Conservation (phyloP, 2,113 vertebrate genomes). For the Hydrolagus affinis region DNA sequence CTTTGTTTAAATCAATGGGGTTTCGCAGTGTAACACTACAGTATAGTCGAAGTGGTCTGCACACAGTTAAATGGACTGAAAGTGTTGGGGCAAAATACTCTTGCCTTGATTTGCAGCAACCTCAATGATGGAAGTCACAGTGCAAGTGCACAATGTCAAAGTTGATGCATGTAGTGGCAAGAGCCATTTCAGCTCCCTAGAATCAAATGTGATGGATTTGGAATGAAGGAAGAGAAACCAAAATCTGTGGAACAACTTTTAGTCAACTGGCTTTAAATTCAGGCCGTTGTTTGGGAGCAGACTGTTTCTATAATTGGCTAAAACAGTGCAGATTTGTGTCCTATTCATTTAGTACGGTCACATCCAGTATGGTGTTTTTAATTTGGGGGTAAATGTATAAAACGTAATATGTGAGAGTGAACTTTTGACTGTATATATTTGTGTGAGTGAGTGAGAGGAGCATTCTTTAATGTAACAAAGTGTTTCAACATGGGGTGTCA, state of each 20-base stretch:
- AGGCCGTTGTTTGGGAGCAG: background rate
- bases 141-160: too few species aligned
- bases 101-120: too few species aligned
- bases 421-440: slow-evolving; percentile 39
- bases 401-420: background rate
- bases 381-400: background rate
- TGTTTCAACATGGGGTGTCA: slow-evolving; percentile 39
- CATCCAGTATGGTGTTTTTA: slow-evolving; percentile 25
- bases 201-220: background rate
- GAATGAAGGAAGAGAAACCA: background rate
- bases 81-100: too few species aligned
- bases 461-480: slow-evolving; percentile 12
- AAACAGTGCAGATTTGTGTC: slow-evolving; percentile 16
- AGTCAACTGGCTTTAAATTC: background rate
- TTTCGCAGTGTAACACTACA: slow-evolving; percentile 62
- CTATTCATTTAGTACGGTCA: slow-evolving; percentile 4
- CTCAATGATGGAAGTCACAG: too few species aligned
- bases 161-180: too few species aligned
- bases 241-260: background rate
- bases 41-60: slow-evolving; percentile 48
- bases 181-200: too few species aligned
- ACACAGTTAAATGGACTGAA: slow-evolving; percentile 35
- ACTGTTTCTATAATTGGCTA: slow-evolving; percentile 21
- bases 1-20: slow-evolving; percentile 57
- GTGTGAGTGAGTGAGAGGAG: slow-evolving; percentile 43